Base-by-base conservation (phyloP, 2,113 vertebrate genomes). In the Scatophagus argus region DNA sequence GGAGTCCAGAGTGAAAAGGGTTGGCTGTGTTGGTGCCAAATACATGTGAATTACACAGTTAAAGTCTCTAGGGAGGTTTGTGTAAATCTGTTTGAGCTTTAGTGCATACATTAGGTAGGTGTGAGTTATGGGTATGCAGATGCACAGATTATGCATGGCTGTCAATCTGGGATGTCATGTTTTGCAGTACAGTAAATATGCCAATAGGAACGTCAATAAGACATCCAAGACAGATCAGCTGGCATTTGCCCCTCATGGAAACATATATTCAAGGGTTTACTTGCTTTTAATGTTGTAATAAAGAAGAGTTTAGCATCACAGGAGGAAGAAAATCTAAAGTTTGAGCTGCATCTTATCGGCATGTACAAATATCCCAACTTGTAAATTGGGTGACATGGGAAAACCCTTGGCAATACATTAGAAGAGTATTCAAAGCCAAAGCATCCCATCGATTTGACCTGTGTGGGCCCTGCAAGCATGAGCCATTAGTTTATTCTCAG, bases 361-460 rank as follows among this genome's bases (percentile, higher is more conserved):
- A 38, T 63, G 51, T 70, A 87, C 81, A 91, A 88, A 93, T 91
- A 88, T 91, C 77, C 77, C 55, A 90, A 91, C 87, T 90, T 90
- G 90, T 89, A 93, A 93, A 93, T 91, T 92, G 89, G 89, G 73
- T 65, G 46, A 86, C 88, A 85, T 88, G 87, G 89, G 85, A 88
- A 88, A 92, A 92, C 91, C 91, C 84, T 88, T 93, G 92, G 93
- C 91, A 93, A 91, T 87, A 83, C 85, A 91, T 93, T 84, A 94
- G 75, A 92, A 87, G 77, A 85, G 79, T 74, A 85, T 79, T 88
- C 81, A 89, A 83, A 87, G 91, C 87, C 67, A 82, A 82, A 88
- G 89, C 84, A 86, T 72, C 84, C 62, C 89, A 93, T 93, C 83
- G 94, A 94, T 94, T 88, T 93, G 93, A 94, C 93, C 93, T 92